Percentiles rank a stretch among this genome's conserved stretches.
phyloP scores from a whole-genome alignment of 2,797 vertebrate genomes.

The Neomorphus geoffroyi region DNA sequence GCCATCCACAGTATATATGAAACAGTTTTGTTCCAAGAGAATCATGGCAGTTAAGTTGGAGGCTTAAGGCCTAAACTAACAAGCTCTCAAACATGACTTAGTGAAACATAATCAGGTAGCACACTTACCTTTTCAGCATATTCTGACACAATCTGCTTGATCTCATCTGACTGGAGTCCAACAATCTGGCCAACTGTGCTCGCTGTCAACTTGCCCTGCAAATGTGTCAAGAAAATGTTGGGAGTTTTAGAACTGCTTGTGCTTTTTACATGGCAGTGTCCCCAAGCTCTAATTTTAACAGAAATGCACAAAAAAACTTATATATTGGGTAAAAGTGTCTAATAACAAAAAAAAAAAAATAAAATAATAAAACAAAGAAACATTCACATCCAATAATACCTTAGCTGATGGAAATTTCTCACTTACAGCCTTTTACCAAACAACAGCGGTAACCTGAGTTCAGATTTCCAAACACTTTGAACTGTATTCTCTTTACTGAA shows the following conservation, averaged over 20 bases:
- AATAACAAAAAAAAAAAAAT: not conserved
- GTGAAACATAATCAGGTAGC: not conserved
- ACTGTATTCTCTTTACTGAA: not conserved
- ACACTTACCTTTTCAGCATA: slow-evolving; percentile 91
- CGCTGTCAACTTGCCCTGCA: slow-evolving; percentile 90
- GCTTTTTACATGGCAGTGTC: not conserved
- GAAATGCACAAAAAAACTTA: not conserved
- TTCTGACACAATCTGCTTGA: slow-evolving; percentile 93
- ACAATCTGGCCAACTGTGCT: slow-evolving; percentile 96
- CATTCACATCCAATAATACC: accelerated
- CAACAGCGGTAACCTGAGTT: not conserved
- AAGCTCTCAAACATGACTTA: not conserved
- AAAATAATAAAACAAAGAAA: not conserved
- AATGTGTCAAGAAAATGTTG: not conserved
- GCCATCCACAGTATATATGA: not conserved
- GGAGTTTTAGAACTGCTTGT: not conserved
- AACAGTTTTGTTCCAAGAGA: not conserved
- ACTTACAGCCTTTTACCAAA: not conserved
- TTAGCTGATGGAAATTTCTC: not conserved
- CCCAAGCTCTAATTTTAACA: not conserved
- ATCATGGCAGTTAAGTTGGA: not conserved
- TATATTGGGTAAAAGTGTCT: not conserved
- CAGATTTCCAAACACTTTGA: not conserved
- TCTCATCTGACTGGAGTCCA: slow-evolving; percentile 92
- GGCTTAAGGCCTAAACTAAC: not conserved